Evolutionary conservation across 1,140 invertebrate species (phyloP), one percentile per base, ranked within the genome.

Genomic region (Heliothis virescens): DNA sequence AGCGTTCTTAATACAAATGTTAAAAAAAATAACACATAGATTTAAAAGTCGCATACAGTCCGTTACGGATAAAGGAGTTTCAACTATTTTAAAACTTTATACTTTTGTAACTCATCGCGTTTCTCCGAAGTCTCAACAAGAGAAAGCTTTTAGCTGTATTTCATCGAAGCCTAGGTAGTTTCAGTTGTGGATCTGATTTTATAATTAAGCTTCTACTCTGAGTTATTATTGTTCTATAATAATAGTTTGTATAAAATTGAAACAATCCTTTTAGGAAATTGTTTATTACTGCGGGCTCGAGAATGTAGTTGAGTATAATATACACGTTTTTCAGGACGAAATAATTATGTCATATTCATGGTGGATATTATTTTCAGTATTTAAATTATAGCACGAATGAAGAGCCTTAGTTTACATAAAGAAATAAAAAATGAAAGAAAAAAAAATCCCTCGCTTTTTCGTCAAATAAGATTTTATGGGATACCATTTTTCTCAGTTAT

Each of bases 81-180:
- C 29, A 16, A 76, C 57, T 63, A 74, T 62, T 62, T 74, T 50
- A 48, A 52, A 75, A 75, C 73, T 75, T 63, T 12, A 52, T 63
- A 62, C 73, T 76, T 76, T 15, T 13, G 18, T 52, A 76, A 34
- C 73, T 76, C 34, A 21, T n/a, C 47, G 16, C 9, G 18, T 76
- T 69, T 48, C 50, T 63, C 18, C 34, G 18, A 76, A 76, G 9
- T 76, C 18, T 63, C 47, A 63, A 63, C 73, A 76, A 48, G 73
- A 48, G 15, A 76, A 76, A 26, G 73, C 73, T 76, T 76, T 76
- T 76, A 76, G 41, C 41, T 52, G 34, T 47, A 63, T 21, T 63
- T 69, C n/a, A 52, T 76, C 21, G 16, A 59, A 47, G 41, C 11
- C 10, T 48, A 13, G 26, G 29, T 26, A 13, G 13, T 62, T 62